Evolutionary conservation across 2,888 invertebrate genomes (phyloP).

Genomic region (Scaptodrosophila latifasciaeformis): DNA sequence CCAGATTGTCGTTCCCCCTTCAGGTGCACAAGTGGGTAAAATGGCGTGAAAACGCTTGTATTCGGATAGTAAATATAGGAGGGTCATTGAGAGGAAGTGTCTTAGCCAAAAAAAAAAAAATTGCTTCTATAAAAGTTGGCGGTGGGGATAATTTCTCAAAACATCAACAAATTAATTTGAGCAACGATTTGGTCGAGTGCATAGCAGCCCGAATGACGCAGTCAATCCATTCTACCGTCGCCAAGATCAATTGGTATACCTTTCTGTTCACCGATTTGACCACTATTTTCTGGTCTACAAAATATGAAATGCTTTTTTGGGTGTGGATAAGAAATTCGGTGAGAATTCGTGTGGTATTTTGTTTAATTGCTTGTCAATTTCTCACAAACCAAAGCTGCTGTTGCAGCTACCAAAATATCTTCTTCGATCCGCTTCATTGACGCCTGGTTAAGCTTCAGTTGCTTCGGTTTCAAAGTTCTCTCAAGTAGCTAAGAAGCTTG

Average conservation of each 20-base stretch:
- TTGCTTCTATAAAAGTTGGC: too few species aligned
- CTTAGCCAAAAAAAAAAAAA: conserved; percentile 18
- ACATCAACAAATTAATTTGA: conserved; percentile 37
- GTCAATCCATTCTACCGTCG: too few species aligned
- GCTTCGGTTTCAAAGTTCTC: too few species aligned
- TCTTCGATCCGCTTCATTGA: conserved; percentile 44
- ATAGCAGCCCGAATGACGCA: conserved; percentile 9
- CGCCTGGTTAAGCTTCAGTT: conserved; percentile 51
- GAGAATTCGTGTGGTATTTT: conserved; percentile 32
- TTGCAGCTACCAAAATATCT: conserved; percentile 4
- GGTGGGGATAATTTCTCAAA: too few species aligned
- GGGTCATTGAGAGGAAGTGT: conserved; percentile 7
- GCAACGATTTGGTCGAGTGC: conserved; percentile 20
- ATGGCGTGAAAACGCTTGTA: conserved; percentile 68
- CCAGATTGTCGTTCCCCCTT: conserved; percentile 7
- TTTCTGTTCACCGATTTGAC: conserved; percentile 18
- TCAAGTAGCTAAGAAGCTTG: too few species aligned
- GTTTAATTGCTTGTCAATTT: conserved; percentile 42
- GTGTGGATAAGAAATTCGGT: not conserved
- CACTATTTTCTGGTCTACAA: conserved; percentile 24
- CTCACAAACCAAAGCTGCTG: conserved; percentile 32
- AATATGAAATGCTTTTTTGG: conserved; percentile 33
- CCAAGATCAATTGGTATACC: too few species aligned
- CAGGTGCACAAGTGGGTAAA: conserved; percentile 44
- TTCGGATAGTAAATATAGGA: conserved; percentile 59